A percentile compares a stretch with the other conserved stretches of the same genome.
Conservation (phyloP, 2,113 vertebrate species). For the Carollia perspicillata region DNA sequence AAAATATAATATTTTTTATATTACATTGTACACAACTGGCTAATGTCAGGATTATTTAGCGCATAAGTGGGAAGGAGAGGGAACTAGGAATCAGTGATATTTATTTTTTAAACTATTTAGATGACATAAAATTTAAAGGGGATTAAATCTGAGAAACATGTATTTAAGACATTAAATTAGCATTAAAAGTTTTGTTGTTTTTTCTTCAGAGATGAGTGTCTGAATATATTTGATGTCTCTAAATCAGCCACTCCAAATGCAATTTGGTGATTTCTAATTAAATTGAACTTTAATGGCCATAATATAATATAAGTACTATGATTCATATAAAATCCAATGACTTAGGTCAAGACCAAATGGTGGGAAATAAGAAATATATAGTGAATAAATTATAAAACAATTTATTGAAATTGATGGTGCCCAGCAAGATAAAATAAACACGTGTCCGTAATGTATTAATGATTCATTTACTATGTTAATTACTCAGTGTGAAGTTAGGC, state of each 20-base stretch:
- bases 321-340: background rate
- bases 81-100: background rate
- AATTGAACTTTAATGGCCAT: slow-evolving; percentile 40
- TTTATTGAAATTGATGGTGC: slow-evolving; percentile 60
- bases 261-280: background rate
- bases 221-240: slow-evolving; percentile 46
- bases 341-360: slow-evolving; percentile 48
- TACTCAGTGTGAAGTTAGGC: slow-evolving; percentile 66
- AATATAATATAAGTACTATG: background rate
- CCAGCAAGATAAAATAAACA: slow-evolving; percentile 74
- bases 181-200: background rate
- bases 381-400: slow-evolving; percentile 46
- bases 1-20: background rate
- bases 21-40: background rate
- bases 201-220: background rate
- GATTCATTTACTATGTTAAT: slow-evolving; percentile 70
- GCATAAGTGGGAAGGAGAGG: fast-evolving
- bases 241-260: background rate
- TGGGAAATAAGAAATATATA: slow-evolving; percentile 44
- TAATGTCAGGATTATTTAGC: background rate
- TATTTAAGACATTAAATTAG: background rate
- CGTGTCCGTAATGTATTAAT: slow-evolving; percentile 41
- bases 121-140: background rate
- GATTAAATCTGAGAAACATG: background rate
- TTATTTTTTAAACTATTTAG: background rate